Conservation (phyloP, 92 coral and sea anemone genomes). For the Phenganax subtilis region DNA sequence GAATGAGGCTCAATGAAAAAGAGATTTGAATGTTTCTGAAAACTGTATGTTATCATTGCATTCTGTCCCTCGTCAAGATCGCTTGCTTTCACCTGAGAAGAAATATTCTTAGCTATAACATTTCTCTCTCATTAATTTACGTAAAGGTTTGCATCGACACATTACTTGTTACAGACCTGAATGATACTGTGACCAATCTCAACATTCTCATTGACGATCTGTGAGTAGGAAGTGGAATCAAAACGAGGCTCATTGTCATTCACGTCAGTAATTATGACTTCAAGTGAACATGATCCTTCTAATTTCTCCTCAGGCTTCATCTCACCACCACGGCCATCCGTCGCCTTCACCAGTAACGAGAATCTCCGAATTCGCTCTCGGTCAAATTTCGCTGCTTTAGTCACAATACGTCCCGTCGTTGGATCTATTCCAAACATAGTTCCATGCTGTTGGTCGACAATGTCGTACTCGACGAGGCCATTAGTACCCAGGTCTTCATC, state of each 20-base stretch:
- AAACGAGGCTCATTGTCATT: slow-evolving; percentile 79
- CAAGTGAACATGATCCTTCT: slow-evolving; percentile 81
- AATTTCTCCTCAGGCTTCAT: slow-evolving; percentile 63
- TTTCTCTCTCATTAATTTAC: too few relatives aligned
- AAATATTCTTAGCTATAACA: background rate
- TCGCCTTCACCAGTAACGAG: slow-evolving; percentile 60
- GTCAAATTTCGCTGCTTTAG: slow-evolving; percentile 60
- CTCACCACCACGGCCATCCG: slow-evolving; percentile 58
- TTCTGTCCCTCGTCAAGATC: slow-evolving; percentile 83
- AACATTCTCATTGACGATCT: slow-evolving; percentile 61
- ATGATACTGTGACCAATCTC: slow-evolving; percentile 55
- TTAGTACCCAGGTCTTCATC: slow-evolving; percentile 79
- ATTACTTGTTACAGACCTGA: background rate
- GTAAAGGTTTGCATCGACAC: too few relatives aligned
- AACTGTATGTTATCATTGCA: slow-evolving; percentile 60
- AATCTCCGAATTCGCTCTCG: slow-evolving; percentile 60
- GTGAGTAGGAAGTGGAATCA: slow-evolving; percentile 52
- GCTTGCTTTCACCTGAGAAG: slow-evolving; percentile 64
- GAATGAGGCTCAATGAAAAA: slow-evolving; percentile 56
- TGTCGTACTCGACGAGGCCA: slow-evolving; percentile 72
- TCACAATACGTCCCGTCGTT: slow-evolving; percentile 65
- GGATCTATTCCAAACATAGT: slow-evolving; percentile 62
- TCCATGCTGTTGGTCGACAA: slow-evolving; percentile 50
- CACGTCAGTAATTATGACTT: slow-evolving; percentile 65
- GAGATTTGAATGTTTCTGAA: slow-evolving; percentile 46